A percentile compares a stretch with the other conserved stretches of the same genome.
Conservation (phyloP, 2,888 invertebrate species). For the Neria commutata region DNA sequence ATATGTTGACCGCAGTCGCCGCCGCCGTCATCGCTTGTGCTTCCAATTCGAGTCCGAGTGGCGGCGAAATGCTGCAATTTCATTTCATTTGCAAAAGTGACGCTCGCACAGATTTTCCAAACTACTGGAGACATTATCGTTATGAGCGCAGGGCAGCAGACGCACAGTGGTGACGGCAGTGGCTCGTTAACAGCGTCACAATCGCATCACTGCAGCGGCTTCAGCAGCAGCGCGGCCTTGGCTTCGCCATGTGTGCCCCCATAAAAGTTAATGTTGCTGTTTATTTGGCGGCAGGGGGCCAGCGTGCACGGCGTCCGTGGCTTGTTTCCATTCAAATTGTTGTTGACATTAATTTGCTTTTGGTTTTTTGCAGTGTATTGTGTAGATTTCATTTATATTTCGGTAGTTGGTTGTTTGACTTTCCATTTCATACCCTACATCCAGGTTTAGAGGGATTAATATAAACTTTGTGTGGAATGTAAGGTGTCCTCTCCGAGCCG, state of each 20-base stretch:
- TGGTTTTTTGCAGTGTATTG: background rate
- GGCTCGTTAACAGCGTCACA: background rate
- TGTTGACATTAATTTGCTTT: background rate
- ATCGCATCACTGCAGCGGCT: constrained; percentile 2
- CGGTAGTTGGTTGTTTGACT: too few species aligned
- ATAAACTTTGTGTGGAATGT: too few species aligned
- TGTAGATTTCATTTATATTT: background rate
- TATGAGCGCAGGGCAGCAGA: constrained; percentile 37
- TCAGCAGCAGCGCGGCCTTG: background rate
- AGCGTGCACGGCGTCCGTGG: background rate
- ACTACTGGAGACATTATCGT: constrained; percentile 51
- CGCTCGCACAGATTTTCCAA: constrained; percentile 45
- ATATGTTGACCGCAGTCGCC: background rate
- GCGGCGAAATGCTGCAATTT: too few species aligned
- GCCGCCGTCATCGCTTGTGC: too few species aligned
- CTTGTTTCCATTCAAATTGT: too few species aligned
- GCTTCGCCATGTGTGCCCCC: too few species aligned
- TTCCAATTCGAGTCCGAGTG: too few species aligned
- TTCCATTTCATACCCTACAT: too few species aligned
- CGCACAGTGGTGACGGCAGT: constrained; percentile 10
- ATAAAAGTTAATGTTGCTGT: constrained; percentile 55
- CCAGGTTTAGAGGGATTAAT: too few species aligned
- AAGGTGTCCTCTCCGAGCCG: too few species aligned
- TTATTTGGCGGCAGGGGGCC: constrained; percentile 32
- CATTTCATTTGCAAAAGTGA: background rate